Evolutionary conservation across 2,888 invertebrate genomes (phyloP), one percentile per base, ranked within the genome.

Genomic region (Drosophila antonietae): DNA sequence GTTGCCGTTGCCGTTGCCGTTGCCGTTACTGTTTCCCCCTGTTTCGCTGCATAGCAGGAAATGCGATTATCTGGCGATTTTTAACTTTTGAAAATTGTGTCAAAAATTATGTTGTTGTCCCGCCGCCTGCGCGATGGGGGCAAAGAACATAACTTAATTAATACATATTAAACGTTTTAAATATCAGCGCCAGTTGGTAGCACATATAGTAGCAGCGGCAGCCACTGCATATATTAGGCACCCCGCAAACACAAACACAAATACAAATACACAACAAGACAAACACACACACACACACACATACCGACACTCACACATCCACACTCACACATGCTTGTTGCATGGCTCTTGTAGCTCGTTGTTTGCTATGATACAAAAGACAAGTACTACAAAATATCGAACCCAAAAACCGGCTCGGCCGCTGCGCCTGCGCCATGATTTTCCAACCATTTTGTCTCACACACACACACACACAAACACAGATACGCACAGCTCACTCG

Each of bases 101-200:
- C 89, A 88, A 87, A 88, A 87, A 87, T 87, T 76, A 87, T 87
- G 89, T 87, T 88, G 83, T 88, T 74, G 53, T 63, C 33, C 51
- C 51, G 68, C 59, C 59, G 51, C 63, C 59, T 56, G 37, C 37
- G 37, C 14, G 15, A 39, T 15, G 47, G 23, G 59, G 49, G 33
- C 28, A 28, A 57, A 10, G 18, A 59, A 61, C 68, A 83, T 80
- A 86, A 79, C 87, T 87, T 87, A 87, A 87, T 87, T 87, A 87
- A 87, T 88, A 74, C 82, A 74, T 73, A 74, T 77, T 74, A 75
- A 69, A 65, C 72, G 72, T 20, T 60, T 72, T 62, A 65, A 68
- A 60, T 75, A 75, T 75, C 78, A 71, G 64, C 57, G 47, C 47
- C 65, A 51, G 73, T 37, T 69, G 73, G 73, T 73, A 74, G 78